Base-by-base conservation (phyloP, 2,797 vertebrate genomes). In the Pseudotriccus pelzelni region DNA sequence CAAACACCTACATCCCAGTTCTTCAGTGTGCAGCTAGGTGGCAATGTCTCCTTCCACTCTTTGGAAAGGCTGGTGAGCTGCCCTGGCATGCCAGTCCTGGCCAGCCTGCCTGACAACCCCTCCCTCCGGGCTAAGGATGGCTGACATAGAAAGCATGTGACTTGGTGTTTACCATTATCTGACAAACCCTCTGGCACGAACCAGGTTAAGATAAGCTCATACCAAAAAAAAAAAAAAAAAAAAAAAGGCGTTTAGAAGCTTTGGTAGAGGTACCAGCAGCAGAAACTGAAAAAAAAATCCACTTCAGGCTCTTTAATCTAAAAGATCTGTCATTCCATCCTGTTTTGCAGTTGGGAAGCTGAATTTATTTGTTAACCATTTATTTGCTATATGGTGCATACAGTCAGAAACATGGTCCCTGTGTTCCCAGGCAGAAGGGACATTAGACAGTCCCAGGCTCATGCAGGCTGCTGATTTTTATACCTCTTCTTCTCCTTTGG, bases 11-110 rank as follows among this genome's bases (percentile, higher is more conserved):
- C 24, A 21, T 47, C 46, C 58, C 66, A 37, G 37, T 94, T 93
- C 87, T 50, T 7, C 43, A 21, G 2, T 0, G 2, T n/a, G 58
- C 85, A 52, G 93, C 95, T 96, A 94, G 94, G 72, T 95, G 93
- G 94, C 94, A 95, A 75, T 78, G 39, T 90, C 89, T 75, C n/a
- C 85, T 86, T 60, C 58, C 62, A 7, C 23, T 78, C 28, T 27
- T 32, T 0, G 0, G 49, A 32, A 10, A 27, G 39, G 41, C 44
- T 80, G 84, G 7, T 6, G 28, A 37, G 23, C 64, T 63, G 39
- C 30, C 43, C 37, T 23, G 68, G 18, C 3, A 1, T 7, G 41
- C 30, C 18, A n/a, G 32, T 11, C 19, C 73, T 74, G 55, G 28
- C n/a, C 43, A 50, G 47, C 52, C 34, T 27, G 19, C 10, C 85